Base-by-base conservation (phyloP, 2,113 vertebrate species). In the Hippocampus barbouri region DNA sequence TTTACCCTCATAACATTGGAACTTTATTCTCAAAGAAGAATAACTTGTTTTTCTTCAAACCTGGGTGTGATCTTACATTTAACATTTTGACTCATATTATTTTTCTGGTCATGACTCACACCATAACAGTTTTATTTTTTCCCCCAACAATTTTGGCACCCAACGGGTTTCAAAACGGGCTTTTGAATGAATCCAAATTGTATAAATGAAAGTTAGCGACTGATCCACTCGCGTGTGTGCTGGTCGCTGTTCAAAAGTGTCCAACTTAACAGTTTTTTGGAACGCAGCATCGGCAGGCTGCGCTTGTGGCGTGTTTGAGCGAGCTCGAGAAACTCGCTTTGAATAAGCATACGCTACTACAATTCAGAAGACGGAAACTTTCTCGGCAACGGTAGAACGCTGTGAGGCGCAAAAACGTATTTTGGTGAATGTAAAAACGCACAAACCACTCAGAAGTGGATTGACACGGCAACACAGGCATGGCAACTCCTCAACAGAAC, bases 391-490 rank as follows among this genome's bases (percentile, higher is more conserved):
- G 34, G 34, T 1, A 38, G 34, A 38, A 6, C 34, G 34, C 87
- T 89, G 87, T 85, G 85, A 89, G 79, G 84, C 79, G 86, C 85
- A n/a, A 25, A 18, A 27, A 49, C 34, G 71, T 86, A 82, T 89
- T 86, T 90, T 89, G 89, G 73, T 91, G 89, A 92, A 91, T 91
- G 87, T 92, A 89, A 84, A 90, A 79, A 87, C 74, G 72, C 70
- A 74, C 76, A 77, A 74, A 72, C 53, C 49, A 23, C 68, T 51
- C n/a, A 49, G 16, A 30, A 21, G 23, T 47, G 21, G 63, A 27
- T 25, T 66, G 16, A 23, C 18, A 18, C 2, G 65, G 40, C 67
- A 70, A 59, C 25, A 27, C 59, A 56, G 53, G 38, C 15, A 0
- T 20, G 9, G 4, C 15, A 16, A 25, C 27, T 21, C 21, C 3